Conservation (phyloP, 2,888 invertebrate genomes). For the Anagyrus pseudococci region DNA sequence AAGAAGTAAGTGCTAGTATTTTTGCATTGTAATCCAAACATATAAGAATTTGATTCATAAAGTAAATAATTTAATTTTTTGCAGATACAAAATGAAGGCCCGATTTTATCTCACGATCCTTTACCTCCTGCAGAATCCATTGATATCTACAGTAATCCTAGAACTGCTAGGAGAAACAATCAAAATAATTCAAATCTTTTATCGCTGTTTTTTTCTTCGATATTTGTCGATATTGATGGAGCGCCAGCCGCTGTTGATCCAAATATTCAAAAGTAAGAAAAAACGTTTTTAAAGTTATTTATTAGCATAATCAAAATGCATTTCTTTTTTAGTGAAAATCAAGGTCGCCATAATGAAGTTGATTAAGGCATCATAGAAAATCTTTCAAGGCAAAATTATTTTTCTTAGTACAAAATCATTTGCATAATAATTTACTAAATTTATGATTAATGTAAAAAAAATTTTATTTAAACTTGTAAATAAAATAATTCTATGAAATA, state of each 20-base stretch:
- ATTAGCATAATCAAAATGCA: slow-evolving; percentile 5
- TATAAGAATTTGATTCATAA: slow-evolving; percentile 48
- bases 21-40: not conserved
- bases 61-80: slow-evolving; percentile 42
- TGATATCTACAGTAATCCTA: slow-evolving; percentile 71
- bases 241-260: slow-evolving; percentile 39
- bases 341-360: slow-evolving; percentile 37
- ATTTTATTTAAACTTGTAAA: slow-evolving; percentile 19
- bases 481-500: slow-evolving; percentile 24
- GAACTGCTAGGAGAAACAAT: slow-evolving; percentile 44
- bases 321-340: slow-evolving; percentile 39
- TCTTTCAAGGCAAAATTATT: slow-evolving; percentile 16
- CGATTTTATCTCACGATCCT: slow-evolving; percentile 80
- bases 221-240: slow-evolving; percentile 72
- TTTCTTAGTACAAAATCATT: slow-evolving; percentile 18
- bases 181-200: slow-evolving; percentile 53
- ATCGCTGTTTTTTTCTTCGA: slow-evolving; percentile 69
- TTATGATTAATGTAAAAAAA: slow-evolving; percentile 13
- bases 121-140: slow-evolving; percentile 79
- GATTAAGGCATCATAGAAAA: slow-evolving; percentile 29
- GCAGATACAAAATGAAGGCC: slow-evolving; percentile 63
- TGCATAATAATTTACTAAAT: not conserved
- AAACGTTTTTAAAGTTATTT: slow-evolving; percentile 4
- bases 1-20: slow-evolving; percentile 61
- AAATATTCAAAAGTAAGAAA: slow-evolving; percentile 26